Evolutionary conservation across 2,113 vertebrate species (phyloP).

Genomic region (Leptobrachium leishanense): DNA sequence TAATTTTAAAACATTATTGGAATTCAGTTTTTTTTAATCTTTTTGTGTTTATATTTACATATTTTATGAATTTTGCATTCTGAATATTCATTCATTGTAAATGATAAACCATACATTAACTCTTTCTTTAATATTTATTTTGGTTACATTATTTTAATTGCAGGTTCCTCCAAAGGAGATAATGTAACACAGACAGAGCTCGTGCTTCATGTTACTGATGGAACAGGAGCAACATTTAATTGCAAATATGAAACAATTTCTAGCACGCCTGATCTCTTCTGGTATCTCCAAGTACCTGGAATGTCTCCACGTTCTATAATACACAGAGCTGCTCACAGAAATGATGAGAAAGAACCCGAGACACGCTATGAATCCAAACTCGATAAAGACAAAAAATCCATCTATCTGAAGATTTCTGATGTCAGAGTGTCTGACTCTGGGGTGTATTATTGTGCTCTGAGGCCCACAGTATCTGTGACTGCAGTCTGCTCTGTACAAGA

Average conservation of each 20-base stretch:
- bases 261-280: neutral
- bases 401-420: slow-evolving; percentile 18
- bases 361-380: neutral
- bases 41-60: too few species aligned
- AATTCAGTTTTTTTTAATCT: too few species aligned
- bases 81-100: too few species aligned
- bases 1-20: too few species aligned
- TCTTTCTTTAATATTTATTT: too few species aligned
- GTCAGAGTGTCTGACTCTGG: slow-evolving; percentile 23
- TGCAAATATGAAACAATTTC: neutral
- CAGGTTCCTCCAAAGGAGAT: neutral
- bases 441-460: slow-evolving; percentile 43
- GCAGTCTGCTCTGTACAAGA: neutral
- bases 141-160: neutral
- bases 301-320: neutral
- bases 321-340: neutral
- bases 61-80: too few species aligned
- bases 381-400: neutral
- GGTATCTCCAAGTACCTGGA: neutral
- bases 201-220: neutral
- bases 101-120: too few species aligned
- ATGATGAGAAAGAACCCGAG: neutral
- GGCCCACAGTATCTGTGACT: slow-evolving; percentile 13
- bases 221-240: neutral
- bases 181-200: neutral